phyloP scores from a whole-genome alignment of 2,888 invertebrate species.

The Dyspetes luteomarginatus region DNA sequence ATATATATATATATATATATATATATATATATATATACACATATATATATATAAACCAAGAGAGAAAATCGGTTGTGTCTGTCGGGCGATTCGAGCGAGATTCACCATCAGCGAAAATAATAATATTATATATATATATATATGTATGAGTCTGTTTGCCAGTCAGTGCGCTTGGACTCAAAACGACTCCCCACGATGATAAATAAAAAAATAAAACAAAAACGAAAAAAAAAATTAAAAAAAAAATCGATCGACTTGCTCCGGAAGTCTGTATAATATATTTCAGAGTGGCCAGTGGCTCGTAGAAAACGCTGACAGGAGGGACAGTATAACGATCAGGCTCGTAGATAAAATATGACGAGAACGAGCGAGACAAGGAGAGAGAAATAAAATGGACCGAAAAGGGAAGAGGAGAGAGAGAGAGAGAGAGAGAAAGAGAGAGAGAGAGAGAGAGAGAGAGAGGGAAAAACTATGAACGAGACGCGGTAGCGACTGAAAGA shows the following conservation, averaged over 20 bases:
- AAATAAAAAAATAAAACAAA: not conserved
- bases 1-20: too few species aligned
- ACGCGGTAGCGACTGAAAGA: slow-evolving; percentile 72
- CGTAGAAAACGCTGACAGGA: slow-evolving; percentile 49
- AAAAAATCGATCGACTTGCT: slow-evolving; percentile 51
- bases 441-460: not conserved
- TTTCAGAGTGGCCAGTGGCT: slow-evolving; percentile 43
- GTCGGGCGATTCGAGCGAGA: slow-evolving; percentile 26
- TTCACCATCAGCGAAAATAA: too few species aligned
- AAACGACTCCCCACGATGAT: slow-evolving; percentile 54
- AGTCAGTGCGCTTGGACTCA: slow-evolving; percentile 18
- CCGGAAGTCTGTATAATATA: slow-evolving; percentile 56
- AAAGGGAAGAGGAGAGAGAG: not conserved
- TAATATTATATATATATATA: slow-evolving; percentile 1
- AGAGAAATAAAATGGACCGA: slow-evolving; percentile 11
- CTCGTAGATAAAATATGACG: slow-evolving; percentile 63
- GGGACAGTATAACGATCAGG: slow-evolving; percentile 45
- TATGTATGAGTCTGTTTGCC: not conserved
- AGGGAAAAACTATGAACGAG: slow-evolving; percentile 34
- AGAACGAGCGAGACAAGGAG: slow-evolving; percentile 45
- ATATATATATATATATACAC: too few species aligned
- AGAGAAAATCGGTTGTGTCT: slow-evolving; percentile 34
- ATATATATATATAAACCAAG: too few species aligned
- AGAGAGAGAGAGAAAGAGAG: slow-evolving; percentile 1
- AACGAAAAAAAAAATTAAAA: not conserved